phyloP scores from a whole-genome alignment of 2,797 vertebrate species.

The Neomorphus geoffroyi region DNA sequence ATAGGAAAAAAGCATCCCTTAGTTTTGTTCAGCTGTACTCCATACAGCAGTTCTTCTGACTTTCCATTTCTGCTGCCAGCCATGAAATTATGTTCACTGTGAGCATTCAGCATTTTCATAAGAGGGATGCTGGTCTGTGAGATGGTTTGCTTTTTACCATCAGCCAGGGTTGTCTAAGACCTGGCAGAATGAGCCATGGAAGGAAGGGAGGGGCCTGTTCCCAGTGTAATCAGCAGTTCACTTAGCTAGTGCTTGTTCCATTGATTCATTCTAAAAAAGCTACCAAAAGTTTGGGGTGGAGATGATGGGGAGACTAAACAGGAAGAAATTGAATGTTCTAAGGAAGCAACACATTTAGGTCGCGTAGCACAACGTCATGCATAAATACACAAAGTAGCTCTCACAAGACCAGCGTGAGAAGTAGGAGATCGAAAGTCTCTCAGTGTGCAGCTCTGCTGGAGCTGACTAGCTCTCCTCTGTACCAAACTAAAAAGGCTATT shows the following conservation, averaged over 20 bases:
- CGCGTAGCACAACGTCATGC: neutral
- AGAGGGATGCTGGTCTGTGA: neutral
- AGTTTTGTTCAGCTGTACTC: neutral
- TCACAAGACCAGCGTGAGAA: neutral
- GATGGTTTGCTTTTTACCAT: neutral
- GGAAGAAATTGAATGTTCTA: neutral
- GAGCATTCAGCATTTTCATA: accelerated
- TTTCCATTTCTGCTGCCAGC: neutral
- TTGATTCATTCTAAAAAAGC: constrained; percentile 4
- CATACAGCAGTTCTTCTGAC: neutral
- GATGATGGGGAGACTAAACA: neutral
- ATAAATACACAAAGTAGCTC: neutral
- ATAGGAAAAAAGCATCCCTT: neutral
- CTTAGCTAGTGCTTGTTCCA: neutral
- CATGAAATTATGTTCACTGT: accelerated
- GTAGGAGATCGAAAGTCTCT: neutral
- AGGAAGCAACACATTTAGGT: neutral
- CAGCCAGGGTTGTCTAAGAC: neutral
- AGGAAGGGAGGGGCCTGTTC: constrained; percentile 5
- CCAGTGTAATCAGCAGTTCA: neutral
- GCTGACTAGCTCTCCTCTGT: neutral
- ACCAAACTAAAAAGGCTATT: neutral
- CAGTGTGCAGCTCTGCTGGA: neutral
- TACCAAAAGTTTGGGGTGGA: neutral
- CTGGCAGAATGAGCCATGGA: neutral